These are phyloP conservation scores for Cephus rjabovi DNA, from an alignment of 2,888 invertebrate species.

Conservation along the genomic window DNA sequence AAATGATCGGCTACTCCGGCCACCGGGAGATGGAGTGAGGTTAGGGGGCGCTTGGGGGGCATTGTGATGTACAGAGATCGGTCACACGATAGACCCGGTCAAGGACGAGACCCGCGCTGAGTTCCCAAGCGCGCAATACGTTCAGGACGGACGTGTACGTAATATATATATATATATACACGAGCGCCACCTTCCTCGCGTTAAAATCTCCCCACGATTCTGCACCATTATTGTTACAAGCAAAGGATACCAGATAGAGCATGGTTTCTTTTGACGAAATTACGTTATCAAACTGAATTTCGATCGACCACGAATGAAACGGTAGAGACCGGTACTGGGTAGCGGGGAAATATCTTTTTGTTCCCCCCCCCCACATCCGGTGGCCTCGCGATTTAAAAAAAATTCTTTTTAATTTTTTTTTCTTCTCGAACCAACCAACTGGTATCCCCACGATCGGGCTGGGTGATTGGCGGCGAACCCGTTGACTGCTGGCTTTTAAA, in stretches of 20 bases:
- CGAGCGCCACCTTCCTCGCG: neutral
- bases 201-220: neutral
- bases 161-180: constrained; percentile 2
- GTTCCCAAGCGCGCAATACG: constrained; percentile 56
- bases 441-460: neutral
- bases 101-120: constrained; percentile 60
- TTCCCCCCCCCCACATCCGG: neutral
- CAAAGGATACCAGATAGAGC: neutral
- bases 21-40: constrained; percentile 34
- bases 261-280: neutral
- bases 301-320: neutral
- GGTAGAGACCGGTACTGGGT: neutral
- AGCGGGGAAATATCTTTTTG: neutral
- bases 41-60: constrained; percentile 41
- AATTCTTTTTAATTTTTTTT: neutral
- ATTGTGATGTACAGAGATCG: constrained; percentile 63
- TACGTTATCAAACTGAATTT: neutral
- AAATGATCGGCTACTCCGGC: constrained; percentile 27
- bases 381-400: neutral
- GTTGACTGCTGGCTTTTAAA: neutral
- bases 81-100: constrained; percentile 66
- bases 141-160: neutral
- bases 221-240: neutral
- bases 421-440: neutral
- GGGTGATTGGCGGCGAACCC: neutral